Percentiles rank a stretch among this genome's conserved stretches.
Conservation (phyloP, 2,888 invertebrate species). For the Crossocerus cetratus region DNA sequence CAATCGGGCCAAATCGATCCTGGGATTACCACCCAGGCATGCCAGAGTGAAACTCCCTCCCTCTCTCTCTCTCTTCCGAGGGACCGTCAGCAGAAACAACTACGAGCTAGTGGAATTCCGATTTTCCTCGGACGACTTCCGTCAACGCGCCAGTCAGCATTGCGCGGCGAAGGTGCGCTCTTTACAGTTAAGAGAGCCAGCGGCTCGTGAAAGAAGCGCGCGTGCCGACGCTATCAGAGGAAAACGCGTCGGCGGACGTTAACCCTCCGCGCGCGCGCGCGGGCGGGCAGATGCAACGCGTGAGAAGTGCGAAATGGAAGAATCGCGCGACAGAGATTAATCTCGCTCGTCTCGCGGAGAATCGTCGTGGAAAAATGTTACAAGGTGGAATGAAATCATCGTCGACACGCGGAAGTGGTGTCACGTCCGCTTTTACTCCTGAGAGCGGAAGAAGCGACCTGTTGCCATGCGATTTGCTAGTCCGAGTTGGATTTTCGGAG, state of each 20-base stretch:
- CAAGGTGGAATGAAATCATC: too few species aligned
- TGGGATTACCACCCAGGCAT: background rate
- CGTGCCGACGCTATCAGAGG: background rate
- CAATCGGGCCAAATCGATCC: background rate
- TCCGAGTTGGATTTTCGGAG: too few species aligned
- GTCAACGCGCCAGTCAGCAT: background rate
- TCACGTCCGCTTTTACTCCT: too few species aligned
- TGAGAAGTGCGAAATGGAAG: too few species aligned
- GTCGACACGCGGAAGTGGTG: too few species aligned
- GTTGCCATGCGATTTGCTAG: background rate
- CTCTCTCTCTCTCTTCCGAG: background rate
- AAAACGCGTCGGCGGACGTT: background rate
- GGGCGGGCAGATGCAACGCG: too few species aligned
- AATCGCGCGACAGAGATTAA: too few species aligned
- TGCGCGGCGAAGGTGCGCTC: background rate
- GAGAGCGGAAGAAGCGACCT: background rate
- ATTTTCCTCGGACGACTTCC: background rate
- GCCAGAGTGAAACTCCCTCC: too few species aligned
- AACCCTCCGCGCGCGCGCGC: too few species aligned
- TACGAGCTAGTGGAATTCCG: background rate
- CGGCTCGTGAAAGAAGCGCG: background rate
- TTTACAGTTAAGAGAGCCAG: slow-evolving; percentile 1
- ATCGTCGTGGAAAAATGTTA: too few species aligned
- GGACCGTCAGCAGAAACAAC: background rate
- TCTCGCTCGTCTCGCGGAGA: too few species aligned